Evolutionary conservation across 2,797 vertebrate genomes (phyloP).

Genomic region (Acridotheres tristis): DNA sequence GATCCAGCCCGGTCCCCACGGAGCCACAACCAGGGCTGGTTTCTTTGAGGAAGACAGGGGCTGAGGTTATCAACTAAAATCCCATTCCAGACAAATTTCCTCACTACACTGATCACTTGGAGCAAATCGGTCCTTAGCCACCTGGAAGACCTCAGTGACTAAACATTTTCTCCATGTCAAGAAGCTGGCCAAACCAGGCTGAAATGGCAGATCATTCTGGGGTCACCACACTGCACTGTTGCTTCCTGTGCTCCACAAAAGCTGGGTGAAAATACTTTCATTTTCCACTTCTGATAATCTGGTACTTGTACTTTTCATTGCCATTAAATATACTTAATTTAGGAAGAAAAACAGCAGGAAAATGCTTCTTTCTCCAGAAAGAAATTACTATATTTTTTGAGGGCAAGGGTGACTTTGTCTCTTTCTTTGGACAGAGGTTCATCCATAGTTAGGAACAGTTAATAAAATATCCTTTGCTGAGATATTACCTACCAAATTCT

Average conservation of each 20-base stretch:
- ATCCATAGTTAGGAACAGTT: neutral
- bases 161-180: neutral
- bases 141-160: neutral
- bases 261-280: neutral
- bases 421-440: neutral
- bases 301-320: neutral
- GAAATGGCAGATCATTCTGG: neutral
- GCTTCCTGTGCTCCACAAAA: neutral
- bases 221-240: neutral
- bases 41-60: neutral
- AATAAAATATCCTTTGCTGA: neutral
- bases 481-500: neutral
- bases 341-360: neutral
- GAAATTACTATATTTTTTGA: neutral
- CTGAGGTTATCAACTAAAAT: neutral
- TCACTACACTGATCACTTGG: neutral
- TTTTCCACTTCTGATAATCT: neutral
- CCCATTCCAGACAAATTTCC: neutral
- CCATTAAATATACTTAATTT: neutral
- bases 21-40: neutral
- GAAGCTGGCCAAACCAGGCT: neutral
- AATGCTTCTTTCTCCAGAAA: neutral
- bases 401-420: neutral
- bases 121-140: neutral
- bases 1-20: rapidly evolving